Conservation (phyloP, 2,888 invertebrate genomes). For the Yponomeuta sedellus region DNA sequence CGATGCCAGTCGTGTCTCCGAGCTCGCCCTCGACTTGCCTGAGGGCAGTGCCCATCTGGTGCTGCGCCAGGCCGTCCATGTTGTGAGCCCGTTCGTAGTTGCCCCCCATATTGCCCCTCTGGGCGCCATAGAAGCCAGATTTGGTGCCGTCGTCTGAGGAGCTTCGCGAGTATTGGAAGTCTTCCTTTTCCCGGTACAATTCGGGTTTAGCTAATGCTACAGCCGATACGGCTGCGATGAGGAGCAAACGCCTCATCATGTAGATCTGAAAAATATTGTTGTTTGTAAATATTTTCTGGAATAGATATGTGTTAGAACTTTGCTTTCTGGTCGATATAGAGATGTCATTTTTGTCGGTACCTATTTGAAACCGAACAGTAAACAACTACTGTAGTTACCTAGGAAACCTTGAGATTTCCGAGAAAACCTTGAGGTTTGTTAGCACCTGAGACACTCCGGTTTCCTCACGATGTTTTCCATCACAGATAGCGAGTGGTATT, state of each 20-base stretch:
- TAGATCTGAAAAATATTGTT: not conserved
- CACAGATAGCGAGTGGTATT: too few species aligned
- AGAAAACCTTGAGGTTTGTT: too few species aligned
- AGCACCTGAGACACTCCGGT: too few species aligned
- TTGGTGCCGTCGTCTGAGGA: slow-evolving; percentile 66
- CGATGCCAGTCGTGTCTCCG: slow-evolving; percentile 54
- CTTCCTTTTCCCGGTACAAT: slow-evolving; percentile 64
- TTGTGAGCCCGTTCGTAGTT: slow-evolving; percentile 69
- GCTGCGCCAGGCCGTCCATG: slow-evolving; percentile 64
- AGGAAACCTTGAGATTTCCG: too few species aligned
- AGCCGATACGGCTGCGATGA: slow-evolving; percentile 45
- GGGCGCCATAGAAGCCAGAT: slow-evolving; percentile 65
- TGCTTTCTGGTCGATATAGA: too few species aligned
- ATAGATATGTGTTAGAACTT: not conserved
- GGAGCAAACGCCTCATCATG: slow-evolving; percentile 47
- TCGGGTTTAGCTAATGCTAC: slow-evolving; percentile 55
- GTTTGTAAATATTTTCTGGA: slow-evolving; percentile 1
- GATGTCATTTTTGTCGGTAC: too few species aligned
- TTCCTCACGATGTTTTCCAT: too few species aligned
- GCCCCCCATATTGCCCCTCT: slow-evolving; percentile 72
- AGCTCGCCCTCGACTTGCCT: slow-evolving; percentile 61
- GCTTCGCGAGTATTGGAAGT: slow-evolving; percentile 66
- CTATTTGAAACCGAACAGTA: too few species aligned
- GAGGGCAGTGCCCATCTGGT: slow-evolving; percentile 64
- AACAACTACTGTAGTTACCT: too few species aligned